Evolutionary conservation across 2,888 invertebrate genomes (phyloP).

Genomic region (Ormyrus labotus): DNA sequence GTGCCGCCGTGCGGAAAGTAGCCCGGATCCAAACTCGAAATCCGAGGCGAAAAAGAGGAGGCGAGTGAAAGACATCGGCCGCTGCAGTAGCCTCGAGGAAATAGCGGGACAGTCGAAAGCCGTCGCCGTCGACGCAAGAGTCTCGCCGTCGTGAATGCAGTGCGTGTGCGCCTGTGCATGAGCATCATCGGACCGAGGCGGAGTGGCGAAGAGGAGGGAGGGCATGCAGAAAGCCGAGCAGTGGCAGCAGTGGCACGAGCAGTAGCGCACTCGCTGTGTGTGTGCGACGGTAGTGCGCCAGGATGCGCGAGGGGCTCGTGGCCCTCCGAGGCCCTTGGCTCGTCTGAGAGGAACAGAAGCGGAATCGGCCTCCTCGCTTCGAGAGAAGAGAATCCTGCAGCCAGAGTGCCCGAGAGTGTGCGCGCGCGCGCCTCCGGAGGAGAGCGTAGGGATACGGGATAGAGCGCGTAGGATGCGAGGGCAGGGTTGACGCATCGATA

Average conservation of each 20-base stretch:
- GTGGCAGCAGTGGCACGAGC: constrained; percentile 18
- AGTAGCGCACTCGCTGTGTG: too few relatives aligned
- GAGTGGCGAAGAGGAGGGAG: too few relatives aligned
- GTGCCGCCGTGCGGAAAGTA: not conserved
- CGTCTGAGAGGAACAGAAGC: not conserved
- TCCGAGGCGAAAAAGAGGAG: not conserved
- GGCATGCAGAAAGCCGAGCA: not conserved
- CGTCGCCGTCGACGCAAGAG: too few relatives aligned
- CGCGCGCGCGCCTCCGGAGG: not conserved
- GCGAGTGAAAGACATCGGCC: not conserved
- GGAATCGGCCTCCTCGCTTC: not conserved
- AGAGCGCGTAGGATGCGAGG: constrained; percentile 19
- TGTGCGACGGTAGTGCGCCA: constrained; percentile 59
- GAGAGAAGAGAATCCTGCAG: not conserved
- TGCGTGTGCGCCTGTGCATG: not conserved
- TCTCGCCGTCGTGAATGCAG: not conserved
- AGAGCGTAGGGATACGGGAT: not conserved
- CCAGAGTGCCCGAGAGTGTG: constrained; percentile 4
- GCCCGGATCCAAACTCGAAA: not conserved
- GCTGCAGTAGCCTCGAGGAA: not conserved
- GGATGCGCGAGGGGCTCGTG: constrained; percentile 56
- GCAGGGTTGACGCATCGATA: constrained; percentile 13
- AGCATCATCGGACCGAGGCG: too few relatives aligned
- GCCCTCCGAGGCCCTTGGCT: constrained; percentile 40
- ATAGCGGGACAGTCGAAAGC: not conserved